These are phyloP conservation scores for Drosophila repleta DNA, from an alignment of 1,140 invertebrate genomes.

Conservation along the genomic window DNA sequence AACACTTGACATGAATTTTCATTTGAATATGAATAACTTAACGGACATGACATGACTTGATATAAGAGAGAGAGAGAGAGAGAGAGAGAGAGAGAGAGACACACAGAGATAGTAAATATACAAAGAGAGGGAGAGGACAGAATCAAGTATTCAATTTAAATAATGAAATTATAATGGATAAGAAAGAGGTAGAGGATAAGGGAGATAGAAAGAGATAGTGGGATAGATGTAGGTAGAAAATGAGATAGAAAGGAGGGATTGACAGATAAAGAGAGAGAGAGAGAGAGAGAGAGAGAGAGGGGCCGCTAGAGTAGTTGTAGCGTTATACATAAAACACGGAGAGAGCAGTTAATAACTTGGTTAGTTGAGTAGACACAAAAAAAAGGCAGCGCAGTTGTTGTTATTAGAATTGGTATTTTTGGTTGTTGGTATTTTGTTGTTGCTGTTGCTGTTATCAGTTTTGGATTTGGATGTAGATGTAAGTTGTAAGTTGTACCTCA, in stretches of 20 bases:
- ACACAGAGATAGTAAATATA: too few species aligned
- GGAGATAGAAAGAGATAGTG: conserved; percentile 20
- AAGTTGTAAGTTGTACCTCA: conserved; percentile 90
- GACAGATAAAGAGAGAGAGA: conserved; percentile 17
- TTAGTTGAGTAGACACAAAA: conserved; percentile 24
- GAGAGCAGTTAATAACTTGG: conserved; percentile 21
- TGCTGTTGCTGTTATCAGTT: conserved; percentile 4
- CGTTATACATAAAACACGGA: conserved; percentile 30
- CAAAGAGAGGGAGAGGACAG: too few species aligned
- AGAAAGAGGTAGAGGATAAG: conserved; percentile 26
- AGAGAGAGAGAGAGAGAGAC: conserved; percentile 19
- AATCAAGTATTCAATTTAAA: not conserved
- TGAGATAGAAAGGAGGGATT: conserved; percentile 1
- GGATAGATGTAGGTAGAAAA: conserved; percentile 13
- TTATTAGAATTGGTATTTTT: conserved; percentile 23
- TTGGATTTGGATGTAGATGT: conserved; percentile 42
- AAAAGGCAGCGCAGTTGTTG: conserved; percentile 46
- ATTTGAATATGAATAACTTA: not conserved
- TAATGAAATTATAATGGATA: not conserved
- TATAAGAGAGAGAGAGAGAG: conserved; percentile 15
- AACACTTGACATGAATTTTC: conserved; percentile 9
- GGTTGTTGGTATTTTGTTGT: conserved; percentile 21
- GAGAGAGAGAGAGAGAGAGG: conserved; percentile 15
- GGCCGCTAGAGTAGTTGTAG: conserved; percentile 37
- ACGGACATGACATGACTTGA: conserved; percentile 11